These are phyloP conservation scores for Diadromus collaris DNA, from an alignment of 2,888 invertebrate species.

Conservation along the genomic window DNA sequence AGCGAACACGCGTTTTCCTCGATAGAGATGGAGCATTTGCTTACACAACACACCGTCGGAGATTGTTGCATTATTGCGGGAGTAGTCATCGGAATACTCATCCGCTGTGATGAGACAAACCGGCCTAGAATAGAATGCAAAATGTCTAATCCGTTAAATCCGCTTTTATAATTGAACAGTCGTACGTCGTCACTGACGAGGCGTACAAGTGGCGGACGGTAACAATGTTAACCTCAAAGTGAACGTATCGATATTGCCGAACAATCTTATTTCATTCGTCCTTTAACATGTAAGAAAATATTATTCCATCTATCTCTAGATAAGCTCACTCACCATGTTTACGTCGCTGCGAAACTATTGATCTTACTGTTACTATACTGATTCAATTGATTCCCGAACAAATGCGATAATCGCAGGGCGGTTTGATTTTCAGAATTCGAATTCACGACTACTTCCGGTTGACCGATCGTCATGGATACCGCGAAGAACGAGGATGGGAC, in stretches of 20 bases:
- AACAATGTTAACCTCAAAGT: constrained; percentile 55
- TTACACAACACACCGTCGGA: constrained; percentile 44
- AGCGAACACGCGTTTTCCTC: constrained; percentile 2
- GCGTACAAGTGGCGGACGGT: constrained; percentile 33
- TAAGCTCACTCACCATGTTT: background rate
- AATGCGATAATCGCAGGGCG: constrained; percentile 10
- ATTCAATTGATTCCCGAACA: background rate
- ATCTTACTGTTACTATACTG: background rate
- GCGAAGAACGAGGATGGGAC: constrained; percentile 1
- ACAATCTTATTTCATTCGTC: constrained; percentile 2
- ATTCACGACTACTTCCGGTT: constrained; percentile 44
- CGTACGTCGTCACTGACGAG: constrained; percentile 50
- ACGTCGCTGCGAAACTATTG: background rate
- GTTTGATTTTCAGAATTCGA: constrained; percentile 41
- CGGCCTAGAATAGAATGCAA: constrained; percentile 52
- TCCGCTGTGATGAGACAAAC: constrained; percentile 34
- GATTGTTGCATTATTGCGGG: constrained; percentile 52
- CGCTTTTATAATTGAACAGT: constrained; percentile 50
- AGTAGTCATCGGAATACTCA: constrained; percentile 48
- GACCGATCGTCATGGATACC: constrained; percentile 41
- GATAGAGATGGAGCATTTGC: background rate
- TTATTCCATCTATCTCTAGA: background rate
- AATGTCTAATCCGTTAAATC: constrained; percentile 49
- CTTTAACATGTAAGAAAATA: background rate
- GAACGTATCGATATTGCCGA: constrained; percentile 30